A percentile compares a stretch with the other conserved stretches of the same genome.
Evolutionary conservation across 2,888 invertebrate species (phyloP).

Genomic region (Clitarchus hookeri): DNA sequence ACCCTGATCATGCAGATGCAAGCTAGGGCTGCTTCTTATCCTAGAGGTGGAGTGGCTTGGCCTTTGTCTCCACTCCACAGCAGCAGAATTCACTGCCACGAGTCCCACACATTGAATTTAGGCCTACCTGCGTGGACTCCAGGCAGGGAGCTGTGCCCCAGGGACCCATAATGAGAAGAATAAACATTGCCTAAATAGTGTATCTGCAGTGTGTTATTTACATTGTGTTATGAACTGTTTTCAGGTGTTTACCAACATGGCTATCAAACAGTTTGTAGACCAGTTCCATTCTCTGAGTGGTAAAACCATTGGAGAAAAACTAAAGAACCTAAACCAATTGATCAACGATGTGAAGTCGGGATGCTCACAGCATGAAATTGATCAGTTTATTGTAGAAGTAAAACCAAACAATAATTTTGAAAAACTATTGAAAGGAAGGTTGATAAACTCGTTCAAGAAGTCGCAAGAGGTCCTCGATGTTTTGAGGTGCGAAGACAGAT

Average conservation of each 20-base stretch:
- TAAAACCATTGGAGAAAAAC: slow-evolving; percentile 17
- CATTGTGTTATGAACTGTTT: neutral
- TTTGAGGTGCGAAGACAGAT: neutral
- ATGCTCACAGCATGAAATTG: neutral
- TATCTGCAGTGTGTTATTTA: neutral
- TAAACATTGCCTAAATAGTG: too few relatives aligned
- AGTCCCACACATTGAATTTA: too few relatives aligned
- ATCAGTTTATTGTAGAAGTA: neutral
- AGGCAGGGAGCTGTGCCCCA: too few relatives aligned
- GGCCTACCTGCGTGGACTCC: too few relatives aligned
- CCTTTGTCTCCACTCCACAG: too few relatives aligned
- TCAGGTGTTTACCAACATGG: neutral
- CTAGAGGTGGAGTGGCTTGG: too few relatives aligned
- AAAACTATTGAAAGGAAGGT: neutral
- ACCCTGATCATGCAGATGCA: too few relatives aligned
- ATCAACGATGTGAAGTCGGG: neutral
- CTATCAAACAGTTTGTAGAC: neutral
- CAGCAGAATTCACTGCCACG: too few relatives aligned
- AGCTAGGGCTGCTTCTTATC: too few relatives aligned
- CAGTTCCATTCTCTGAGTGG: slow-evolving; percentile 17
- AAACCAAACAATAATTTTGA: slow-evolving; percentile 18
- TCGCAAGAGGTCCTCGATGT: neutral
- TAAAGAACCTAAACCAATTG: neutral
- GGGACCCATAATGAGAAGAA: too few relatives aligned
- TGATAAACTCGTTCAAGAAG: neutral